Conservation (phyloP, 2,888 invertebrate species). For the Ametastegia equiseti region DNA sequence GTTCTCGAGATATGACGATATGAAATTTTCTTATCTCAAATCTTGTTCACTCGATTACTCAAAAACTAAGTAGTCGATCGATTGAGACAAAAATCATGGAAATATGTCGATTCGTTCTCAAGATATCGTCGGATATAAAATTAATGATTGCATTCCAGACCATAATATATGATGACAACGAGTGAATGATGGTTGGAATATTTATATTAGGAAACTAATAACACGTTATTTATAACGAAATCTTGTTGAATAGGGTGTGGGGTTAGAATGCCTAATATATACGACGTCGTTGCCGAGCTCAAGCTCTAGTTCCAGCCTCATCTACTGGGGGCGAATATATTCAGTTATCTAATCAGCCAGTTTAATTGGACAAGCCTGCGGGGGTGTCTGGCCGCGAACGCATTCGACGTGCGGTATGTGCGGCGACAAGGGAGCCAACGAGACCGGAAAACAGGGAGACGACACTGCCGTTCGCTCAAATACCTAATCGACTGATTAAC, state of each 20-base stretch:
- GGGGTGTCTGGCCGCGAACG: neutral
- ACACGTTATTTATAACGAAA: neutral
- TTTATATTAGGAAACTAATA: neutral
- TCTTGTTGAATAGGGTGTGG: neutral
- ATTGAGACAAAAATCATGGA: too few relatives aligned
- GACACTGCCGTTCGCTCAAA: neutral
- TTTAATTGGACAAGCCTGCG: slow-evolving; percentile 41
- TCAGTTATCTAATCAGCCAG: slow-evolving; percentile 35
- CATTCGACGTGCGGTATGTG: too few relatives aligned
- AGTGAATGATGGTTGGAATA: too few relatives aligned
- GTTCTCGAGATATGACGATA: too few relatives aligned
- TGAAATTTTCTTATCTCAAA: too few relatives aligned
- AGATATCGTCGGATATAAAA: too few relatives aligned
- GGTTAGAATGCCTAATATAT: neutral
- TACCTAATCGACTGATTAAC: neutral
- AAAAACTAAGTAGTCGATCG: too few relatives aligned
- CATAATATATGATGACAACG: too few relatives aligned
- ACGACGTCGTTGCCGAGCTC: neutral
- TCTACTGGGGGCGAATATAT: slow-evolving; percentile 11
- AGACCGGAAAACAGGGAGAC: neutral
- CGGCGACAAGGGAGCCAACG: neutral
- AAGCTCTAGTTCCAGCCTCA: neutral
- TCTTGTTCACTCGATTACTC: too few relatives aligned
- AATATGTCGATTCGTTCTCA: too few relatives aligned
- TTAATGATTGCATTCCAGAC: too few relatives aligned